Conservation (phyloP, 2,113 vertebrate species). For the Nettapus auritus region DNA sequence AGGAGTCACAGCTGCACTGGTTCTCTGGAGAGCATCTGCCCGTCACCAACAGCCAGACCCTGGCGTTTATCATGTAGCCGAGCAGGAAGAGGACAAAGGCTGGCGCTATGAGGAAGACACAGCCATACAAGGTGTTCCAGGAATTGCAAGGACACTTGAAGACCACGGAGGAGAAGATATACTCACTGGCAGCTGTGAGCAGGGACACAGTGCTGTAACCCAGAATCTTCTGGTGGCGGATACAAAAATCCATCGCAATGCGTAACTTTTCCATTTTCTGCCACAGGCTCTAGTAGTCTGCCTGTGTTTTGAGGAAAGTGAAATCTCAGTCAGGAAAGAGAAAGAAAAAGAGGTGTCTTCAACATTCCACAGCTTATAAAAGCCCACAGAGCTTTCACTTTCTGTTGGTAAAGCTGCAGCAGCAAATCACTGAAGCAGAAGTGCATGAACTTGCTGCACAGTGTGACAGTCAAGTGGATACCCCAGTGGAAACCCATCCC, state of each 20-base stretch:
- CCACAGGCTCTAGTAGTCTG: neutral
- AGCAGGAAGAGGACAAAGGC: constrained; percentile 80
- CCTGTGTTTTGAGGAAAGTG: neutral
- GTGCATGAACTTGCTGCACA: rapidly evolving
- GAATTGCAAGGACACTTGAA: constrained; percentile 85
- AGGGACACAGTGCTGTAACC: constrained; percentile 74
- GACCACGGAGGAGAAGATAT: constrained; percentile 73
- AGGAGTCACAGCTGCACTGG: rapidly evolving
- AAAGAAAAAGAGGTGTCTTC: neutral
- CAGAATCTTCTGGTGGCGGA: constrained; percentile 53
- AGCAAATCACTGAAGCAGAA: neutral
- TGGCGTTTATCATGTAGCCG: constrained; percentile 64
- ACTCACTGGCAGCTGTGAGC: constrained; percentile 75
- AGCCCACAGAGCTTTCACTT: neutral
- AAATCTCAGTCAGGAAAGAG: neutral
- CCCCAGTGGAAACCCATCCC: neutral
- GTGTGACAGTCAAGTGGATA: neutral
- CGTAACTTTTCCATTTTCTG: constrained; percentile 75
- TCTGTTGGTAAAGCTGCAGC: rapidly evolving
- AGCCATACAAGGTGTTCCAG: constrained; percentile 75
- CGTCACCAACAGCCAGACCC: constrained; percentile 75
- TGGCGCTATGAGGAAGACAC: constrained; percentile 81
- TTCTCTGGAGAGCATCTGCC: neutral
- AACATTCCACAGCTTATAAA: rapidly evolving
- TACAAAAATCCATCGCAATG: constrained; percentile 23